Evolutionary conservation across 2,113 vertebrate genomes (phyloP).

Genomic region (Catagonus wagneri): DNA sequence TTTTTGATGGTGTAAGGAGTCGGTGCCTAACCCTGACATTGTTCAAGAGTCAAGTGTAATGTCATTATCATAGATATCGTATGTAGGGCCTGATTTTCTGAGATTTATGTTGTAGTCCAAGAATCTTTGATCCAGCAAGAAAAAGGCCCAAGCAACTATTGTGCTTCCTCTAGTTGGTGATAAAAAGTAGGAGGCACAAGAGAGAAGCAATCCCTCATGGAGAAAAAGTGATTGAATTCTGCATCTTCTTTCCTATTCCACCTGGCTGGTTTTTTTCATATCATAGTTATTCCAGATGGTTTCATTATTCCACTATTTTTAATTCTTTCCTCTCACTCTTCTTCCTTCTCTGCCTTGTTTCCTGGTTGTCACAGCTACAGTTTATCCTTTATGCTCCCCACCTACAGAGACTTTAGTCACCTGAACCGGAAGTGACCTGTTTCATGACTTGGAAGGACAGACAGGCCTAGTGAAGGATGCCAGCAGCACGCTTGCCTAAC

Average conservation of each 20-base stretch:
- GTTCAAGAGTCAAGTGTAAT: neutral
- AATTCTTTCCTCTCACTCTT: neutral
- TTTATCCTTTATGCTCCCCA: neutral
- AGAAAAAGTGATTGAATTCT: neutral
- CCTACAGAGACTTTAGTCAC: neutral
- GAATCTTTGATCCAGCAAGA: neutral
- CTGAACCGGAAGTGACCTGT: neutral
- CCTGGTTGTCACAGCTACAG: neutral
- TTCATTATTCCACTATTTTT: neutral
- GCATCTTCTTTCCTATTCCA: neutral
- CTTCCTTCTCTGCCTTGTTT: neutral
- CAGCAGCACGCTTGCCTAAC: fast-evolving
- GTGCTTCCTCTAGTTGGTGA: neutral
- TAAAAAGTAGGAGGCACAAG: neutral
- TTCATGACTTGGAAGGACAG: neutral
- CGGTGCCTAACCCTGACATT: neutral
- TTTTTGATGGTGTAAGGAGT: neutral
- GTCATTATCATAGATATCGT: neutral
- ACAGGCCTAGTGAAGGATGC: neutral
- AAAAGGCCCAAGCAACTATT: neutral
- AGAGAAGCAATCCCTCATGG: neutral
- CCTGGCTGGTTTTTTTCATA: neutral
- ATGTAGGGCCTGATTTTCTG: neutral
- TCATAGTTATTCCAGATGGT: neutral
- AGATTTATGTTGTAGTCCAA: neutral